These are phyloP conservation scores for Philopedon plagiatum DNA, from an alignment of 2,888 invertebrate genomes.

Conservation along the genomic window DNA sequence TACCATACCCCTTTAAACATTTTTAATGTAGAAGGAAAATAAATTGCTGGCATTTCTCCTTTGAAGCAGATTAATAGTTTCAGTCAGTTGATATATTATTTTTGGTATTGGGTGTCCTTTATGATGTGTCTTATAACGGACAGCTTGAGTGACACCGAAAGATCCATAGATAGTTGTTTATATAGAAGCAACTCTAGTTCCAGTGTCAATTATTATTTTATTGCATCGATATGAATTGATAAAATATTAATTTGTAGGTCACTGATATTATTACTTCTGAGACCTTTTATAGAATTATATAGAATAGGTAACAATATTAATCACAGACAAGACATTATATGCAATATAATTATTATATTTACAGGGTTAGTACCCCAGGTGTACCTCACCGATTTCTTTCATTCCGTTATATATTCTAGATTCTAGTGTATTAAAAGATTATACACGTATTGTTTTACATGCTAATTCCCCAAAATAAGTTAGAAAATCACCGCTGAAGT, in stretches of 20 bases:
- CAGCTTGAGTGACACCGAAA: conserved; percentile 11
- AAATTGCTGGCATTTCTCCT: conserved; percentile 7
- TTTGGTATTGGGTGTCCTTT: conserved; percentile 16
- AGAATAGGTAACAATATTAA: too few relatives aligned
- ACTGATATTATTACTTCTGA: too few relatives aligned
- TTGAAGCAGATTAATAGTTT: conserved; percentile 23
- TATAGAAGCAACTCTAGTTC: neutral
- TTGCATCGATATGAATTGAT: neutral
- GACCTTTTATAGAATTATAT: too few relatives aligned
- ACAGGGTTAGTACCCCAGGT: too few relatives aligned
- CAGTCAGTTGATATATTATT: conserved; percentile 22
- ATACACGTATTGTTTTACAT: too few relatives aligned
- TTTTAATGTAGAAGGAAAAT: conserved; percentile 17
- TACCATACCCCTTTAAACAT: neutral
- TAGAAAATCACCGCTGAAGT: too few relatives aligned
- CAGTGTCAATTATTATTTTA: neutral
- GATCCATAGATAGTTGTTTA: conserved; percentile 1
- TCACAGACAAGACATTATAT: too few relatives aligned
- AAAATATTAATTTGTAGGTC: neutral
- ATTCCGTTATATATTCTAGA: too few relatives aligned
- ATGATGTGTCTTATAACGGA: conserved; percentile 15
- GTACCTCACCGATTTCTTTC: too few relatives aligned
- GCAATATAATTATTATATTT: too few relatives aligned
- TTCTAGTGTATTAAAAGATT: too few relatives aligned
- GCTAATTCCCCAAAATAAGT: too few relatives aligned